Conservation (phyloP, 2,113 vertebrate species). For the Cacatua alba region DNA sequence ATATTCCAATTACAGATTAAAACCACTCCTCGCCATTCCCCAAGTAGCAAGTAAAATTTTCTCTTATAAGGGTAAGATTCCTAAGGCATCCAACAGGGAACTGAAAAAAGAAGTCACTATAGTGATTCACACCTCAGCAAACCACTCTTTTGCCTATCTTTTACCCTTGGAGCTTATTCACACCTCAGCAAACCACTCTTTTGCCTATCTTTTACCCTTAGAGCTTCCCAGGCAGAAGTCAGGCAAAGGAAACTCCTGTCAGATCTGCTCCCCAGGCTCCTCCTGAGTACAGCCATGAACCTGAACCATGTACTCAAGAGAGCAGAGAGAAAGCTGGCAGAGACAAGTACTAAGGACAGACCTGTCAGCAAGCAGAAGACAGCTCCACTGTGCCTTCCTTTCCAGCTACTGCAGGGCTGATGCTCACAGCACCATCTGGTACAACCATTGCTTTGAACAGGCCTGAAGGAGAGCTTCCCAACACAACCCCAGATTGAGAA, state of each 20-base stretch:
- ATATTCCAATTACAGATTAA: not conserved
- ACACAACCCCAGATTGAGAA: accelerated
- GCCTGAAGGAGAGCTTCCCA: not conserved
- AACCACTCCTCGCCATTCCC: not conserved
- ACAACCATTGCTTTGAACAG: not conserved
- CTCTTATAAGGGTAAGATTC: not conserved
- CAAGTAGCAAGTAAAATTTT: not conserved
- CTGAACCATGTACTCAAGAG: not conserved
- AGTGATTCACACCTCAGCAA: not conserved
- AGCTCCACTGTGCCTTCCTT: not conserved
- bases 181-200: not conserved
- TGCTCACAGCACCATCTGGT: not conserved
- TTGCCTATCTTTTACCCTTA: not conserved
- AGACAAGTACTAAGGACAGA: not conserved
- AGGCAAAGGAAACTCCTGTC: not conserved
- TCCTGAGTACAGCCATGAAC: not conserved
- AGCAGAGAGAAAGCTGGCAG: not conserved
- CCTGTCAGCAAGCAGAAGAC: accelerated
- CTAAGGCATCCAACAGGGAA: not conserved
- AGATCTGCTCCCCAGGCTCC: not conserved
- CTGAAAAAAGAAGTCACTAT: not conserved
- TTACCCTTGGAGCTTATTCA: not conserved
- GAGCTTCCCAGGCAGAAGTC: not conserved
- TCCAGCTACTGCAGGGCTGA: not conserved
- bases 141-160: not conserved